phyloP scores from a whole-genome alignment of 2,797 vertebrate species.

The Sphenodon punctatus region DNA sequence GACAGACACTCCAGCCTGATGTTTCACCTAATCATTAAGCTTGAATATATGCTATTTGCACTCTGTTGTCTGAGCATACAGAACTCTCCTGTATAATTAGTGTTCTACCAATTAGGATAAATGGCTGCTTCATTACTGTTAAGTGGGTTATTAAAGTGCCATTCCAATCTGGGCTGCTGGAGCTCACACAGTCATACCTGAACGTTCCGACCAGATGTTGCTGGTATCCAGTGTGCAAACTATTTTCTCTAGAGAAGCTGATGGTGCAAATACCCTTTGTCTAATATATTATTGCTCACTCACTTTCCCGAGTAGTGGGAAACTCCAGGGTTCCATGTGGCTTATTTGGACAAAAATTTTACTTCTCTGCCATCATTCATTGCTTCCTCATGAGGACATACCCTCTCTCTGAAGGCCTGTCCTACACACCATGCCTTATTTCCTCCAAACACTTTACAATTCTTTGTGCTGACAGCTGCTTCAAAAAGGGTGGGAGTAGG shows the following conservation, averaged over 20 bases:
- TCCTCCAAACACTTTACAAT: neutral
- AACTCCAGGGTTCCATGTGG: no score
- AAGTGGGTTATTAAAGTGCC: constrained; percentile 52
- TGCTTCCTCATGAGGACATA: no score
- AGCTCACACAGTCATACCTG: constrained; percentile 28
- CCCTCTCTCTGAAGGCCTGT: no score
- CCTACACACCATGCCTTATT: neutral
- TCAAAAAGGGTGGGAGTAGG: neutral
- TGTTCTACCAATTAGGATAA: constrained; percentile 56
- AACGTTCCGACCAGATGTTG: constrained; percentile 26
- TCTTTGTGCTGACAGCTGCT: neutral
- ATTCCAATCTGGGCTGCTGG: constrained; percentile 17
- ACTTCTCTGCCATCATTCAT: neutral
- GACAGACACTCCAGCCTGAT: constrained; percentile 17
- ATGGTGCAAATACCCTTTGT: neutral
- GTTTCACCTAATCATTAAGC: constrained; percentile 42
- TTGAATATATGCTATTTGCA: constrained; percentile 52
- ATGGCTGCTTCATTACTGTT: constrained; percentile 59
- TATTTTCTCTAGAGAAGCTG: constrained; percentile 23
- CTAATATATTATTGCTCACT: neutral
- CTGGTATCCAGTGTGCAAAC: constrained; percentile 29
- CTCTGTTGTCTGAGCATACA: constrained; percentile 26
- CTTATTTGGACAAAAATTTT: neutral
- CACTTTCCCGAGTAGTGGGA: no score
- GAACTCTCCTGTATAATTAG: constrained; percentile 50